These are phyloP conservation scores for Ophiothrix spiculata DNA, from an alignment of 35 echinoderm and acorn worm species.

Conservation along the genomic window DNA sequence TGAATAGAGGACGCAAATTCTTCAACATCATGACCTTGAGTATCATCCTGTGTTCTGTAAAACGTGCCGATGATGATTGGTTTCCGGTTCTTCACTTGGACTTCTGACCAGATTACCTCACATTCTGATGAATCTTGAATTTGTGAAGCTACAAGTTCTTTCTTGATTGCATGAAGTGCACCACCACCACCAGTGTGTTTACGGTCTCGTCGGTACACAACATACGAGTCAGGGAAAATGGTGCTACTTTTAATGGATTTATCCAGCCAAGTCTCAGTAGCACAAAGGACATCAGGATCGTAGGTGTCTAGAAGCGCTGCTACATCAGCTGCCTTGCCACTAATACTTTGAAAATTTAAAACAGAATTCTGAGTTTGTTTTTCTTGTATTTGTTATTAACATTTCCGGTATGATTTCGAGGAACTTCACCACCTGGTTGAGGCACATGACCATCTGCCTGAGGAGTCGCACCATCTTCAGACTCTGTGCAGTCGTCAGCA, in stretches of 20 bases:
- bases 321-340: too few relatives aligned
- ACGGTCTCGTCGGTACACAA: not conserved
- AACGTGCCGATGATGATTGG: constrained; percentile 13
- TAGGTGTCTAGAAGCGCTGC: too few relatives aligned
- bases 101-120: constrained; percentile 14
- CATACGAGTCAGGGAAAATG: constrained; percentile 12
- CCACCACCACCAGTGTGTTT: not conserved
- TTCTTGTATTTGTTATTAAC: too few relatives aligned
- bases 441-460: too few relatives aligned
- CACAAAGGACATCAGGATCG: too few relatives aligned
- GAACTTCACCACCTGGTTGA: too few relatives aligned
- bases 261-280: too few relatives aligned
- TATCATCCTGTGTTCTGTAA: not conserved
- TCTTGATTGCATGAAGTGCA: not conserved
- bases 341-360: not conserved
- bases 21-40: not conserved
- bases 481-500: too few relatives aligned
- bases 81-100: constrained; percentile 5
- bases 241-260: too few relatives aligned
- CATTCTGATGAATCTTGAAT: not conserved
- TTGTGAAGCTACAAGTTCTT: not conserved
- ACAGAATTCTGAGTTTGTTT: not conserved
- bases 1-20: not conserved
- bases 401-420: too few relatives aligned
- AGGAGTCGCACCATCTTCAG: too few relatives aligned